Base-by-base conservation (phyloP, 2,113 vertebrate genomes). In the Motacilla tschutschensis region DNA sequence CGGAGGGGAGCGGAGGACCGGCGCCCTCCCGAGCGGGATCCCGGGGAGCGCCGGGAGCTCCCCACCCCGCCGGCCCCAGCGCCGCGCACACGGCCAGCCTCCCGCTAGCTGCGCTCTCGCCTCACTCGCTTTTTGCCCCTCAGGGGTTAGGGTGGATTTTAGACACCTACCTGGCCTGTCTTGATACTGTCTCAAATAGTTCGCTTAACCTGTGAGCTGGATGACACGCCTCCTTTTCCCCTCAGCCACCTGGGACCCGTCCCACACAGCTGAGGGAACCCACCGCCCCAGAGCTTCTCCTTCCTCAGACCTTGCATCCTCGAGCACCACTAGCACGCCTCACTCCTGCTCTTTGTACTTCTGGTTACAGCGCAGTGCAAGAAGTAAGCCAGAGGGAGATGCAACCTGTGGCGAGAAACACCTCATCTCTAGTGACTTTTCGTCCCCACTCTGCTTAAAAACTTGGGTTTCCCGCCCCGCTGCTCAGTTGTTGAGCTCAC, bases 331-430 rank as follows among this genome's bases (percentile, higher is more conserved):
- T 8, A 33, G 35, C 17, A 9, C 2, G 10, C 10, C 36, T 47
- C 64, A 8, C 21, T 60, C 47, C 33, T 29, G 21, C 33, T 64
- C 22, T 28, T 38, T 13, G 9, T 17, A 0, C 43, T n/a, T 33
- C 33, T 18, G 3, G 17, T 24, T 14, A 57, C 62, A 58, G 41
- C 28, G 5, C 21, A 7, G 38, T 10, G 16, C 41, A 26, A 48
- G 64, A 43, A n/a, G 31, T 7, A 7, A 2, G 31, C 35, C 44
- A 36, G 51, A 8, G 6, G 14, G 48, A 78, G 38, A 38, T 19
- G 73, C 62, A 80, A 87, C 79, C 65, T 85, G 70, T 55, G 69
- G 77, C 6, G 1, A 38, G 40, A 72, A 87, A 93, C 65, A 74
- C 65, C 69, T 43, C 14, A 20, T 29, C n/a, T 41, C 44, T 29